Conservation (phyloP, 2,797 vertebrate genomes). For the Potorous gilbertii region DNA sequence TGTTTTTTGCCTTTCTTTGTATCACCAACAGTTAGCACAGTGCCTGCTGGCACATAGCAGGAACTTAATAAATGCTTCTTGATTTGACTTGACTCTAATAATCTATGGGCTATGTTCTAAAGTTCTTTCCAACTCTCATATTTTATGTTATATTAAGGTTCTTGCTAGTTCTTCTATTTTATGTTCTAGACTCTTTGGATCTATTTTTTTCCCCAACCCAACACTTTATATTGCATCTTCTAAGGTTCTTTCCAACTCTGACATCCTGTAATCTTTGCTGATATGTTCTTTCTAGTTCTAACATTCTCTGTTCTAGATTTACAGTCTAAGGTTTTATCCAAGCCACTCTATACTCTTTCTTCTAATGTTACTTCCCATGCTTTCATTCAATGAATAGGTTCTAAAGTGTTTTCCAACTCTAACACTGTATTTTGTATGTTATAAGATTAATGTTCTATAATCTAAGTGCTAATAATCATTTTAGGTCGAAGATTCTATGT, state of each 20-base stretch:
- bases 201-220: neutral
- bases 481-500: neutral
- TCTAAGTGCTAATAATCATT: neutral
- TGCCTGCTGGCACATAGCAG: no score
- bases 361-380: neutral
- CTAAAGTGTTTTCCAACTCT: neutral
- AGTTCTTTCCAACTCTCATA: no score
- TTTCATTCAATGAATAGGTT: neutral
- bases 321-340: neutral
- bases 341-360: neutral
- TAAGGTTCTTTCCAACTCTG: neutral
- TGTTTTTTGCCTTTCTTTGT: no score
- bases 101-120: no score
- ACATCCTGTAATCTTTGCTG: neutral
- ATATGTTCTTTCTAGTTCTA: neutral
- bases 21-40: no score
- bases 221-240: neutral
- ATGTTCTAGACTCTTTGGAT: no score
- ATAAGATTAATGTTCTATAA: neutral
- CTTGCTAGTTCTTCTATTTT: no score
- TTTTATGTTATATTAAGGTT: no score
- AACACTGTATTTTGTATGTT: neutral
- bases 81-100: no score
- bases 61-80: no score
- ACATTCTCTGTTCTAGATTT: neutral